Evolutionary conservation across 2,888 invertebrate species (phyloP).

Genomic region (Eurytoma adleriae): DNA sequence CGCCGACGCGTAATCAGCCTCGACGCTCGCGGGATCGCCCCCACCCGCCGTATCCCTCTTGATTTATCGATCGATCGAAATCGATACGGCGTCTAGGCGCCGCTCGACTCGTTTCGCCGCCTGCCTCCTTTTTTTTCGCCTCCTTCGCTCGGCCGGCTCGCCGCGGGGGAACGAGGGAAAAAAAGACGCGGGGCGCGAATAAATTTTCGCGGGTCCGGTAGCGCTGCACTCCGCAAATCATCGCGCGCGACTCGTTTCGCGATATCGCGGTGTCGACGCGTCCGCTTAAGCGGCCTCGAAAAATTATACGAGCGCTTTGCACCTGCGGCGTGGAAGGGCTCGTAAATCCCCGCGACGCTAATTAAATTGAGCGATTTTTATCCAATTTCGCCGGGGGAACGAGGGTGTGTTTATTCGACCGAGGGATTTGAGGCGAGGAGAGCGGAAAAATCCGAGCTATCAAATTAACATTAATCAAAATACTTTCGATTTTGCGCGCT

Average conservation of each 20-base stretch:
- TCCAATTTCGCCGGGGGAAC: not conserved
- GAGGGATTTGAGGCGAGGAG: too few relatives aligned
- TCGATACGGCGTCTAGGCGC: conserved; percentile 40
- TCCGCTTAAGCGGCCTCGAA: conserved; percentile 40
- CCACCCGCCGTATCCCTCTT: not conserved
- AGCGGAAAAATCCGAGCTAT: not conserved
- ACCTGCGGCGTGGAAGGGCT: conserved; percentile 16
- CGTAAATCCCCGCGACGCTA: conserved; percentile 44
- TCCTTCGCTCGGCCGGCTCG: not conserved
- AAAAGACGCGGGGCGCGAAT: conserved; percentile 15
- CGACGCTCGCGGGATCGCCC: not conserved
- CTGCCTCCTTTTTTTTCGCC: not conserved
- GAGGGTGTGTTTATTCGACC: not conserved
- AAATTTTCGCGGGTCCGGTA: conserved; percentile 39
- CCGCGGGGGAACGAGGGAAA: not conserved
- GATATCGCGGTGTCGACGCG: conserved; percentile 35
- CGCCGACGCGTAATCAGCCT: not conserved
- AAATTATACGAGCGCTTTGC: conserved; percentile 2
- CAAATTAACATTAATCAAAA: conserved; percentile 2
- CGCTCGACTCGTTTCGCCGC: conserved; percentile 10
- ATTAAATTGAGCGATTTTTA: conserved; percentile 43
- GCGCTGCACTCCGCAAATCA: conserved; percentile 40
- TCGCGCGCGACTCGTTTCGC: conserved; percentile 38
- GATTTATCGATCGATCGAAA: conserved; percentile 52
- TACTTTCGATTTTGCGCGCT: not conserved